These are phyloP conservation scores for Megalopta genalis DNA, from an alignment of 1,140 invertebrate species.

Conservation along the genomic window DNA sequence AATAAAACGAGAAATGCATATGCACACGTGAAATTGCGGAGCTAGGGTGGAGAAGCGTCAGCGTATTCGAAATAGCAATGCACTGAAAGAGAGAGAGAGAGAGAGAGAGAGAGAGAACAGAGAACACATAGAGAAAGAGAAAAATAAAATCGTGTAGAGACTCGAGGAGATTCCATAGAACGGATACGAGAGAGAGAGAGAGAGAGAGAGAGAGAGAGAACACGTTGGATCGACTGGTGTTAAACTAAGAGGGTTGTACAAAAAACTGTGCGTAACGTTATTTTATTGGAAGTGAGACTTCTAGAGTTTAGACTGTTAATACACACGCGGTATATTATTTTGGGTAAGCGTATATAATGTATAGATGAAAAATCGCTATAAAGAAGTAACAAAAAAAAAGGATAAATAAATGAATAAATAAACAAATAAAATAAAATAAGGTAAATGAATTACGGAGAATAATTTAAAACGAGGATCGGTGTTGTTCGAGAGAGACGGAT, in stretches of 20 bases:
- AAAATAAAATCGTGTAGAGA: no score
- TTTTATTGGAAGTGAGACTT: conserved; percentile 70
- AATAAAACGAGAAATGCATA: no score
- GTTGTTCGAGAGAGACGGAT: conserved; percentile 70
- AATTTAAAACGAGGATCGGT: conserved; percentile 61
- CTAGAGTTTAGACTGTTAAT: conserved; percentile 74
- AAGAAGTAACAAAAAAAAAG: conserved; percentile 13
- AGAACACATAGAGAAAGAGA: no score
- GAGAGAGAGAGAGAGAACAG: no score
- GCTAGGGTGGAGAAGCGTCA: not conserved
- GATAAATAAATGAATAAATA: not conserved
- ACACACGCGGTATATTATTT: conserved; percentile 73
- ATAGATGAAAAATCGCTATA: conserved; percentile 44
- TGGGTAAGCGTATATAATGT: conserved; percentile 66
- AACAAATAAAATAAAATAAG: not conserved
- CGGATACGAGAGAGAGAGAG: not conserved
- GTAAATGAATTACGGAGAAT: conserved; percentile 20
- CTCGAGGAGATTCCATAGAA: not conserved
- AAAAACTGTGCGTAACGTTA: conserved; percentile 73
- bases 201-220: conserved; percentile 19
- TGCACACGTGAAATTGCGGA: no score
- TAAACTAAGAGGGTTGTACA: conserved; percentile 64
- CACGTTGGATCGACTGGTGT: conserved; percentile 22
- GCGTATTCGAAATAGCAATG: conserved; percentile 43
- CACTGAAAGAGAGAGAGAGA: not conserved